Evolutionary conservation across 2,797 vertebrate genomes (phyloP), one percentile per base, ranked within the genome.

Genomic region (Fistularia commersonii): DNA sequence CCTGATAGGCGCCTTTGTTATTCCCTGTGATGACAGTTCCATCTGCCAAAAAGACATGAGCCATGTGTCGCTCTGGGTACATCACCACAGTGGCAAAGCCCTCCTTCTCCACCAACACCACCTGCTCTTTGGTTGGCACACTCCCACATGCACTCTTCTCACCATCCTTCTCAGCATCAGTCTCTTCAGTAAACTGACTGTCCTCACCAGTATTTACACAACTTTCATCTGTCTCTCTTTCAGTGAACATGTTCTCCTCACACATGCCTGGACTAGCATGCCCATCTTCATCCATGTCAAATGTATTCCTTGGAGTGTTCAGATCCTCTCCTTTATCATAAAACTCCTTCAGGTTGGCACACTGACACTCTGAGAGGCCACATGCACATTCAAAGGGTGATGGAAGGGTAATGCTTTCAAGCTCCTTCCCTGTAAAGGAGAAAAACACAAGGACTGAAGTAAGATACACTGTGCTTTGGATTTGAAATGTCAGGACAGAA

Each of bases 11-110:
- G 61, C 93, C 92, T 35, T 75, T 79, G 36, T 87, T 88, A 46
- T 85, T 91, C 58, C 92, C 92, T 8, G 87, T 90, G 67, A 98
- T 35, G 63, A 88, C 86, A 0, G 93, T 96, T 11, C 94, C 93
- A 43, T 98, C 95, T 15, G 90, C 92, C 57, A 97, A 91, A 42
- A 89, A 48, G 42, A 92, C 63, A 1, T 86, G 83, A 69, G 89
- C 92, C 3, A 64, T 70, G 23, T 84, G 85, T 11, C 87, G 84
- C 9, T 93, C 88, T 9, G 89, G 90, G 77, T 93, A 91, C 83
- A 90, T 89, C 66, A 79, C 76, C 42, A 97, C 77, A 0, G 93
- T 92, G 63, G 92, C 90, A 37, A 88, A 94, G 45, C 92, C 90
- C 35, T 87, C 73, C 49, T 85, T 93, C 80, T 99, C 95, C 57